Conservation (phyloP, 2,113 vertebrate species). For the Gallinago jamesoni region DNA sequence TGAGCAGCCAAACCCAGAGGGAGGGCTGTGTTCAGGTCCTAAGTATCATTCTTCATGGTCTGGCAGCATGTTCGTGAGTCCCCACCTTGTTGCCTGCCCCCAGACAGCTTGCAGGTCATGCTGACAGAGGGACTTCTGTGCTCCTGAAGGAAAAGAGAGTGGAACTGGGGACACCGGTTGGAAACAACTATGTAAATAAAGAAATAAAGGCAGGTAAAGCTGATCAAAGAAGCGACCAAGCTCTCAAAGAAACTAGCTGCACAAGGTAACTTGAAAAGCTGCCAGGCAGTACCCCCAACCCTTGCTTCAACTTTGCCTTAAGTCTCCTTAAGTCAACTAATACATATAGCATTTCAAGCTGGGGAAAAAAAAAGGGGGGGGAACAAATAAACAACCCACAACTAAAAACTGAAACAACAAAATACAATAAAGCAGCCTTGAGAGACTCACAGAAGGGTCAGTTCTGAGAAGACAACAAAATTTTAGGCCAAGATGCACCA, state of each 20-base stretch:
- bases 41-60: not conserved
- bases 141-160: not conserved
- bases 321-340: not conserved
- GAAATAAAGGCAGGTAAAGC: not conserved
- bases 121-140: not conserved
- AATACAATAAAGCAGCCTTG: not conserved
- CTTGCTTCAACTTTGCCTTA: not conserved
- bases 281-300: not conserved
- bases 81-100: rapidly evolving
- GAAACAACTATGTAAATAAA: not conserved
- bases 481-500: not conserved
- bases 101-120: not conserved
- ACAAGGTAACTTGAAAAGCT: not conserved
- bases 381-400: not conserved
- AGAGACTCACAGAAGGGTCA: not conserved
- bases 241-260: not conserved
- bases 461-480: not conserved
- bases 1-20: slow-evolving; percentile 60
- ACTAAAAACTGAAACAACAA: not conserved
- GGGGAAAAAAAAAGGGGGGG: not conserved
- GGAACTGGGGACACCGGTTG: not conserved
- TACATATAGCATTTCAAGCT: not conserved
- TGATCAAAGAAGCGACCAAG: not conserved
- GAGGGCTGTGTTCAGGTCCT: slow-evolving; percentile 21
- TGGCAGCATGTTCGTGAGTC: not conserved